A percentile compares a stretch with the other conserved stretches of the same genome.
phyloP scores from a whole-genome alignment of 2,113 vertebrate species.

The Syngnathus scovelli region DNA sequence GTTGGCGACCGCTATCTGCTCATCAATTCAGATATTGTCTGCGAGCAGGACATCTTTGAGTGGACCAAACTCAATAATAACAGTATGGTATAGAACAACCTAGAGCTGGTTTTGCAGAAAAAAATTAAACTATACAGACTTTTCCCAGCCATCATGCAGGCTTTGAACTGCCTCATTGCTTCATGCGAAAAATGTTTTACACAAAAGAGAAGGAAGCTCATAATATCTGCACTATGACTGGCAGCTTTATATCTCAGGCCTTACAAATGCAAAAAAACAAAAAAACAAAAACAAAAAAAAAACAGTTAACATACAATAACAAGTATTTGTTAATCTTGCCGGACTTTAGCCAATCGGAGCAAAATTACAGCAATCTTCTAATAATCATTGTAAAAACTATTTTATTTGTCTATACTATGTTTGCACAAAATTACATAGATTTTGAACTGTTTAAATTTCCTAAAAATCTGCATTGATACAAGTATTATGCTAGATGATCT shows the following conservation, averaged over 20 bases:
- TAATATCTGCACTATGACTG: slow-evolving; percentile 32
- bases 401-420: neutral
- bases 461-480: neutral
- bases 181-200: slow-evolving; percentile 13
- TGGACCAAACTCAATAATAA: slow-evolving; percentile 96
- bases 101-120: slow-evolving; percentile 5
- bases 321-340: neutral
- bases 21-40: slow-evolving; percentile 98
- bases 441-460: neutral
- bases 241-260: slow-evolving; percentile 7
- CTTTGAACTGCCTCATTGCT: slow-evolving; percentile 15
- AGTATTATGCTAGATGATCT: neutral
- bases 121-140: slow-evolving; percentile 7
- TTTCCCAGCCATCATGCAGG: slow-evolving; percentile 2
- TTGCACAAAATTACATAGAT: neutral
- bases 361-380: neutral
- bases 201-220: neutral
- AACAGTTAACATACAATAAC: slow-evolving; percentile 36
- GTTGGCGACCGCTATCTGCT: slow-evolving; percentile 97
- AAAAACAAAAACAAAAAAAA: slow-evolving; percentile 26
- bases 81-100: slow-evolving; percentile 43
- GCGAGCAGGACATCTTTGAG: slow-evolving; percentile 98
- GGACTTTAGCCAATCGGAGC: slow-evolving; percentile 7
- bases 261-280: slow-evolving; percentile 33
- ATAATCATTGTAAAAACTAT: neutral